phyloP scores from a whole-genome alignment of 2,113 vertebrate genomes.

The Chionomys nivalis region DNA sequence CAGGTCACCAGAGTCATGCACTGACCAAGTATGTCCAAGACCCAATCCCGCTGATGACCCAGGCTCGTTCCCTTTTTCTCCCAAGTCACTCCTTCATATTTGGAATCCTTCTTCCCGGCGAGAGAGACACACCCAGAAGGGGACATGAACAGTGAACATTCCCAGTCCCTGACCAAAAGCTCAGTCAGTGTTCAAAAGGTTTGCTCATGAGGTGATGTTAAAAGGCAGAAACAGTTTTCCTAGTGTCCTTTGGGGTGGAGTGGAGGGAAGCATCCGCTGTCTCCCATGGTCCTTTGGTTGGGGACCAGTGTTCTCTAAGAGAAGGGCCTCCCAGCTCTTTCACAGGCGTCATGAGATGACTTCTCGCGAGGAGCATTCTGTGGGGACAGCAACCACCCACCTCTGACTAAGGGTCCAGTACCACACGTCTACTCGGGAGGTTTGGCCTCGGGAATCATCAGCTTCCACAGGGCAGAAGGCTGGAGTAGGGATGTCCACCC shows the following conservation, averaged over 20 bases:
- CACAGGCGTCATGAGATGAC: not conserved
- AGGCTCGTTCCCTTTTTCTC: not conserved
- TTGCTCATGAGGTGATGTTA: rapidly evolving
- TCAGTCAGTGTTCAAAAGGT: not conserved
- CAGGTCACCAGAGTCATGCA: not conserved
- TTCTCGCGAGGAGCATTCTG: not conserved
- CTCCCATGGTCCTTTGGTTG: too few species aligned
- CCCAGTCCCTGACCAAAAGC: not conserved
- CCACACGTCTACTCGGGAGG: rapidly evolving
- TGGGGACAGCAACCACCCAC: not conserved
- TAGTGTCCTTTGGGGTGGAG: not conserved
- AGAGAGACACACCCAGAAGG: not conserved
- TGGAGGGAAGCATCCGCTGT: not conserved
- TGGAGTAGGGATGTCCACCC: too few species aligned
- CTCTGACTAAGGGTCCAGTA: not conserved
- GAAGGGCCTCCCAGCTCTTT: not conserved
- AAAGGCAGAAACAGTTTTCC: not conserved
- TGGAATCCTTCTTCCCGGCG: not conserved
- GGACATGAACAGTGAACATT: not conserved
- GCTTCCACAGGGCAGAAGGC: not conserved
- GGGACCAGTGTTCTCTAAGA: not conserved
- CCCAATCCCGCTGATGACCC: not conserved
- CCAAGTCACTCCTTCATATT: not conserved
- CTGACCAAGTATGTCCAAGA: not conserved
- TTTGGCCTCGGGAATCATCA: too few species aligned